A percentile compares a stretch with the other conserved stretches of the same genome.
phyloP scores from a whole-genome alignment of 2,888 invertebrate species.

The Luperina testacea region DNA sequence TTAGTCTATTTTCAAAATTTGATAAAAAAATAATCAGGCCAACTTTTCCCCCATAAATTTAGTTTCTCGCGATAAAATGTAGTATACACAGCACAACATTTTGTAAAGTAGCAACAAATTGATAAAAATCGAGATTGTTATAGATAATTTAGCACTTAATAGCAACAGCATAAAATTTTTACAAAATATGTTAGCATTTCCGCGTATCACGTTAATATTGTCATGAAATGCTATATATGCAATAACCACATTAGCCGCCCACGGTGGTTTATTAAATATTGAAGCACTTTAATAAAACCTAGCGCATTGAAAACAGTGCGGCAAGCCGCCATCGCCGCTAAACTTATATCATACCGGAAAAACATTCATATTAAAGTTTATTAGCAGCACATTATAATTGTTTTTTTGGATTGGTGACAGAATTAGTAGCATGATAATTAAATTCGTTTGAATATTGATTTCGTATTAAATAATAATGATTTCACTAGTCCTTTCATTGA shows the following conservation, averaged over 20 bases:
- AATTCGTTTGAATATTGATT: too few species aligned
- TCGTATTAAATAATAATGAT: too few species aligned
- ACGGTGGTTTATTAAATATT: constrained; percentile 54
- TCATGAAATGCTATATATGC: constrained; percentile 1
- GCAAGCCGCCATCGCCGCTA: constrained; percentile 4
- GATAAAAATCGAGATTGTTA: neutral
- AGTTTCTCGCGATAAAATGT: neutral
- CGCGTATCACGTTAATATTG: constrained; percentile 15
- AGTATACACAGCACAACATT: neutral
- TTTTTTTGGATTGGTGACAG: neutral
- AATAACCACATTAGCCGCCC: constrained; percentile 43
- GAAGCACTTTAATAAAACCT: constrained; percentile 37
- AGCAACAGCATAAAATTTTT: too few species aligned
- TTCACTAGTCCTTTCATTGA: too few species aligned
- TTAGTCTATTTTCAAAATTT: neutral
- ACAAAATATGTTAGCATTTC: neutral
- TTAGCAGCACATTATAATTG: neutral
- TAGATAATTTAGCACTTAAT: neutral
- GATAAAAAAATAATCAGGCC: neutral
- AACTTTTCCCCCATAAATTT: neutral
- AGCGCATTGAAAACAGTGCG: constrained; percentile 12
- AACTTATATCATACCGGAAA: neutral
- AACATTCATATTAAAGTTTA: neutral
- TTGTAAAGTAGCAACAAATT: neutral
- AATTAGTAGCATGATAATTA: neutral